phyloP scores from a whole-genome alignment of 2,888 invertebrate species.

The Sinelater perroti region DNA sequence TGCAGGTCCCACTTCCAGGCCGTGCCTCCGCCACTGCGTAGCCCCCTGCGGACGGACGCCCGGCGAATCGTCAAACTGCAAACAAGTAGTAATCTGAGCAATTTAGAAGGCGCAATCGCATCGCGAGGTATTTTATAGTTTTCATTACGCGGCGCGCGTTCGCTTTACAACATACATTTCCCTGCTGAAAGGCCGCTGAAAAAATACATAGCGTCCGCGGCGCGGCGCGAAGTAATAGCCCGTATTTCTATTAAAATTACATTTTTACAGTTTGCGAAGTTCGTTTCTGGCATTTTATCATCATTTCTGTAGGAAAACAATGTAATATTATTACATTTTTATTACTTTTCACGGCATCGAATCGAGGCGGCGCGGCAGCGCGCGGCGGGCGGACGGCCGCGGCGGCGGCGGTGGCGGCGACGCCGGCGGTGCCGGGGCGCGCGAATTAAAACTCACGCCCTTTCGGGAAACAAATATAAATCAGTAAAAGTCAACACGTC shows the following conservation, averaged over 20 bases:
- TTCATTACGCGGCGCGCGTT: conserved; percentile 51
- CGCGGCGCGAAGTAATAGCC: conserved; percentile 49
- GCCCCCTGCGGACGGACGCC: conserved; percentile 34
- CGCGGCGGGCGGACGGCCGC: too few relatives aligned
- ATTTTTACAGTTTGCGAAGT: conserved; percentile 54
- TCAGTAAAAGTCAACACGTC: conserved; percentile 54
- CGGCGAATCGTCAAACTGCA: conserved; percentile 43
- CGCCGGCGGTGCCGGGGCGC: too few relatives aligned
- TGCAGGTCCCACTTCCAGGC: conserved; percentile 37
- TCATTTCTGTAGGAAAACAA: conserved; percentile 56
- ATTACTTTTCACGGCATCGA: conserved; percentile 52
- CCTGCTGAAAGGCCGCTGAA: conserved; percentile 49
- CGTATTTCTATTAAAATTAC: conserved; percentile 55
- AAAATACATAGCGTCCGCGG: conserved; percentile 49
- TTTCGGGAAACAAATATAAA: conserved; percentile 47
- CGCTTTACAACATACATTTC: conserved; percentile 48
- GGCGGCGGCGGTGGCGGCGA: too few relatives aligned
- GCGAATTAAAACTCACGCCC: too few relatives aligned
- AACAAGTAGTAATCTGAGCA: conserved; percentile 49
- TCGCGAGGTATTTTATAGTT: conserved; percentile 50
- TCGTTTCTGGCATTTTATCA: conserved; percentile 56
- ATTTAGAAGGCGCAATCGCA: conserved; percentile 40
- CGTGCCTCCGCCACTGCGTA: conserved; percentile 38
- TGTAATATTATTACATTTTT: conserved; percentile 56
- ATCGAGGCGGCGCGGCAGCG: conserved; percentile 52